Conservation (phyloP, 2,888 invertebrate genomes). For the Eristalis intricaria region DNA sequence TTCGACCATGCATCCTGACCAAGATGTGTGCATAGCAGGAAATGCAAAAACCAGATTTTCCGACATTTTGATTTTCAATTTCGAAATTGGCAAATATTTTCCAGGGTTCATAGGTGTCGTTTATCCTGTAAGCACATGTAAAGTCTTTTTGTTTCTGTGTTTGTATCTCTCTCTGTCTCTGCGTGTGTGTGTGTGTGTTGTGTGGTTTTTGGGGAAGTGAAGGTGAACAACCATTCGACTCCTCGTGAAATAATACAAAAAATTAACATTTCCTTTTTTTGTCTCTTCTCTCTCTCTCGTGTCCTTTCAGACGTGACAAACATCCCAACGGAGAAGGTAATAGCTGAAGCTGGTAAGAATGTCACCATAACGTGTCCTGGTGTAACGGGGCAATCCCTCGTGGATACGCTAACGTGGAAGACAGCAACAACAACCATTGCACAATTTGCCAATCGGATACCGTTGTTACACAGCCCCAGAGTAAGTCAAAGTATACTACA, state of each 20-base stretch:
- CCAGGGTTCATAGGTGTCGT: not conserved
- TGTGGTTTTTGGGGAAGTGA: not conserved
- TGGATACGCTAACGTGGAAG: constrained; percentile 85
- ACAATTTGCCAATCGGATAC: constrained; percentile 81
- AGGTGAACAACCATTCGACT: not conserved
- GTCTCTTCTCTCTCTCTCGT: constrained; percentile 59
- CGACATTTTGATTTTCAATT: constrained; percentile 41
- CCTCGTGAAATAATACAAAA: constrained; percentile 40
- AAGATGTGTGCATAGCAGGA: not conserved
- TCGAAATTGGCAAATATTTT: constrained; percentile 14
- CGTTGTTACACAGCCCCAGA: constrained; percentile 81
- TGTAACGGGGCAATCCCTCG: constrained; percentile 85
- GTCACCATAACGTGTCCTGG: constrained; percentile 86
- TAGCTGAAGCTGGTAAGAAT: constrained; percentile 86
- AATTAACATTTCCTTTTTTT: constrained; percentile 75
- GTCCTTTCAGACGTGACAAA: constrained; percentile 84
- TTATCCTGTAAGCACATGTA: not conserved
- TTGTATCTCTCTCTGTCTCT: no score
- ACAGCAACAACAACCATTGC: constrained; percentile 81
- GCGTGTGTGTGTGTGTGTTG: not conserved
- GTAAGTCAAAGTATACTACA: constrained; percentile 76
- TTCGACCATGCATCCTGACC: not conserved
- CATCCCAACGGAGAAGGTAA: constrained; percentile 83
- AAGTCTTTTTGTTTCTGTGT: not conserved
- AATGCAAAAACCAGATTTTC: constrained; percentile 4